Evolutionary conservation across 2,113 vertebrate species (phyloP), one percentile per base, ranked within the genome.

Genomic region (Bos javanicus): DNA sequence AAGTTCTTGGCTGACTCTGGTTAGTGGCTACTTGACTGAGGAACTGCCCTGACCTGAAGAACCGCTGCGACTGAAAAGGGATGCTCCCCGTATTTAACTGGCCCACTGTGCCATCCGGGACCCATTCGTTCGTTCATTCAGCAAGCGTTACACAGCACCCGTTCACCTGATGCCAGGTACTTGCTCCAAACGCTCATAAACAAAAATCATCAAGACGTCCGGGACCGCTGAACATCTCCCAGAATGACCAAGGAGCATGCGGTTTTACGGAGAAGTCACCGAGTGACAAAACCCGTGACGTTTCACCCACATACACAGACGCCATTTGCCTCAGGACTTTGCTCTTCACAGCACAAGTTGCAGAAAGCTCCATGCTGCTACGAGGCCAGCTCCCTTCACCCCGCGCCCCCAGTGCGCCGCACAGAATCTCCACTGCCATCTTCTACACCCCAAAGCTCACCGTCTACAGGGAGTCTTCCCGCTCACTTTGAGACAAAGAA

Each of bases 211-310:
- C 15, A n/a, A 46, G 80, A n/a, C 28, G 2, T 6, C 46, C 50
- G 6, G 12, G 39, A 36, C 8, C 11, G 36, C 36, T 7, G 59
- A 57, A 17, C 28, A 3, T 17, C 5, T 43, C 50, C 36, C 46
- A 26, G 91, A 28, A 19, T 0, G 9, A 39, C 7, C 28, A 30
- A 57, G 59, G n/a, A 43, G 12, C 12, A 28, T 3, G 30, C 26
- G 1, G 17, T 21, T 28, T 39, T 23, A 36, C 0, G 46, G n/a
- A 81, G 57, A 23, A 8, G 4, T 16, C 78, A 33, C 7, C 21
- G n/a, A 28, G 3, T 10, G 3, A 30, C 1, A 5, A 2, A 33
- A 16, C 8, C 3, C 0, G 2, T 0, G 52, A n/a, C 50, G 2
- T 3, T 30, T 48, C 30, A 2, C 39, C 7, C 15, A 5, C 0